These are phyloP conservation scores for Cylindroiulus punctatus DNA, from an alignment of 2,888 invertebrate genomes.

Conservation along the genomic window DNA sequence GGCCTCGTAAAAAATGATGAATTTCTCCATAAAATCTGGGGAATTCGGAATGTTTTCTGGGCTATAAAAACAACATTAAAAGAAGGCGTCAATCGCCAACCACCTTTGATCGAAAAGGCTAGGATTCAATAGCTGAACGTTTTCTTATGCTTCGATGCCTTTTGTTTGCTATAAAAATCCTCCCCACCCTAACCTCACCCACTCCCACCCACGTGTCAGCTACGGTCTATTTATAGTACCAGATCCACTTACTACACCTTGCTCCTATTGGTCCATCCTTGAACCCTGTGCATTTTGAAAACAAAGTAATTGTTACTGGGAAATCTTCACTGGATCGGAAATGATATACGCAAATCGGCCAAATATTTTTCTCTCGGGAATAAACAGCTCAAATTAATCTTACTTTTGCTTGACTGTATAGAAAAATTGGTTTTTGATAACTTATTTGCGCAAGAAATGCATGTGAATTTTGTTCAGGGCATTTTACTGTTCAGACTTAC, in stretches of 20 bases:
- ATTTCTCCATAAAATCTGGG: not conserved
- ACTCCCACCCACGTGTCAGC: not conserved
- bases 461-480: no score
- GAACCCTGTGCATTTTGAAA: no score
- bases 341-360: no score
- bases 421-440: no score
- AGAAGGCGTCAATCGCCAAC: not conserved
- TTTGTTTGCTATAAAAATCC: conserved; percentile 3
- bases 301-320: no score
- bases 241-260: not conserved
- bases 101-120: not conserved
- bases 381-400: no score
- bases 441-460: no score
- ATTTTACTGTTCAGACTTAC: no score
- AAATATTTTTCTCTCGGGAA: no score
- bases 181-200: not conserved
- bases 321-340: no score
- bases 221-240: not conserved
- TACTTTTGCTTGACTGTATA: no score
- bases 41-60: not conserved
- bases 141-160: not conserved
- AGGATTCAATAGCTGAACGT: not conserved
- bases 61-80: conserved; percentile 12
- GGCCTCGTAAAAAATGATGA: not conserved
- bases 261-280: not conserved